Evolutionary conservation across 2,797 vertebrate genomes (phyloP), one percentile per base, ranked within the genome.

Genomic region (Limosa lapponica): DNA sequence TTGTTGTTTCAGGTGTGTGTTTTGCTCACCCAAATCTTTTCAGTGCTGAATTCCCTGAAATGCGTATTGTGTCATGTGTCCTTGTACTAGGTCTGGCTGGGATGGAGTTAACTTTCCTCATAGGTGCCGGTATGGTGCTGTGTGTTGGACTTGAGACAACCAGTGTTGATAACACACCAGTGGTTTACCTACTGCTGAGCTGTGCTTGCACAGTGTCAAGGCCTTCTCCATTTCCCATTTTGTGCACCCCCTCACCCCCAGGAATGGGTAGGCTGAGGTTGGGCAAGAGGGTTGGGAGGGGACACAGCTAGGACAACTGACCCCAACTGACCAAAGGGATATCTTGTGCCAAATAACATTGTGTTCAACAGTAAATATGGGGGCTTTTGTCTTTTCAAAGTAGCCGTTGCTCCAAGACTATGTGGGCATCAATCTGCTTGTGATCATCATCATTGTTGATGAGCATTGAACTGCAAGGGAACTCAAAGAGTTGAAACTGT

Each of bases 141-240:
- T 54, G 51, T 28, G 62, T 41, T 28, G 41, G 28, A 34, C 65
- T 90, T 32, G 25, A 44, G n/a, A 30, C 32, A 74, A 83, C 4
- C 20, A 34, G 8, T 5, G 9, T 23, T 71, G 52, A 7, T 49
- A 44, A 55, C 16, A 11, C 22, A 27, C 16, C 27, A 22, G 9
- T 41, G 49, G 43, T 57, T 51, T n/a, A 11, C 6, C 4, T 61
- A 0, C 30, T 57, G 82, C 57, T 34, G 55, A 46, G 14, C 27
- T 19, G 44, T 43, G 16, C 62, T 58, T 48, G 20, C 41, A 7
- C 16, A 24, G 13, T 20, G 52, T 43, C 24, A 37, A 39, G 41
- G 22, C 49, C 27, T 14, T 13, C 23, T 30, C 16, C 1, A 0
- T n/a, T 62, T 75, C 14, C 15, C 5, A 1, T 61, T 48, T 43